Conservation (phyloP, 2,113 vertebrate genomes). For the Solea solea region DNA sequence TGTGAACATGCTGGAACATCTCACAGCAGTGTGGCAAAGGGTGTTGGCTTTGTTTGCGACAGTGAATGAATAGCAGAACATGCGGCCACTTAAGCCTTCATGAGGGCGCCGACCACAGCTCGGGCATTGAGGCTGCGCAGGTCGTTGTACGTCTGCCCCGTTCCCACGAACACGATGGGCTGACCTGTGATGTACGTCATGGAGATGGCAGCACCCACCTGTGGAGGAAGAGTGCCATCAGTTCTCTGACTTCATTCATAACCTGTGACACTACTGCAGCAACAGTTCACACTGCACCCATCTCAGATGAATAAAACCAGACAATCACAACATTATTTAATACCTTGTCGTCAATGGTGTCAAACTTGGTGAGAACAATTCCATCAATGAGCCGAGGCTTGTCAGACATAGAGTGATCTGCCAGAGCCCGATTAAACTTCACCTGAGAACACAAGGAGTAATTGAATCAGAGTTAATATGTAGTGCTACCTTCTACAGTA, state of each 20-base stretch:
- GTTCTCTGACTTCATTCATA: neutral
- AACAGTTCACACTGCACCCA: neutral
- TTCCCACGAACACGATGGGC: slow-evolving; percentile 98
- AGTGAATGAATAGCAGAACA: slow-evolving; percentile 35
- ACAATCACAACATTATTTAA: neutral
- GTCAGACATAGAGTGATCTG: slow-evolving; percentile 95
- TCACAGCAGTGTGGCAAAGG: slow-evolving; percentile 37
- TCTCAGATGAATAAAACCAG: neutral
- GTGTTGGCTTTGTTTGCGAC: slow-evolving; percentile 28
- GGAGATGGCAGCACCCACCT: slow-evolving; percentile 98
- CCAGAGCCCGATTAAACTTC: slow-evolving; percentile 98
- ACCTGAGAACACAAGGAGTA: slow-evolving; percentile 80
- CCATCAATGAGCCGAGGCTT: slow-evolving; percentile 95
- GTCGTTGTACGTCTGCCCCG: slow-evolving; percentile 98
- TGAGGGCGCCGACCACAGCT: slow-evolving; percentile 95
- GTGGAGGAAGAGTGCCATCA: slow-evolving; percentile 21
- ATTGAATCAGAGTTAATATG: neutral
- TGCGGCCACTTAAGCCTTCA: slow-evolving; percentile 88
- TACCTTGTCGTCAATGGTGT: slow-evolving; percentile 99
- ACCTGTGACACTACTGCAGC: neutral
- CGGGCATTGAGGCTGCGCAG: slow-evolving; percentile 97
- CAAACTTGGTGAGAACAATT: slow-evolving; percentile 98
- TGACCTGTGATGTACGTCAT: slow-evolving; percentile 99
- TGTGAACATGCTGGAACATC: slow-evolving; percentile 50
- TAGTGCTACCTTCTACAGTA: neutral